A percentile compares a stretch with the other conserved stretches of the same genome.
Conservation (phyloP, 1,140 invertebrate species). For the Ceratitis capitata region DNA sequence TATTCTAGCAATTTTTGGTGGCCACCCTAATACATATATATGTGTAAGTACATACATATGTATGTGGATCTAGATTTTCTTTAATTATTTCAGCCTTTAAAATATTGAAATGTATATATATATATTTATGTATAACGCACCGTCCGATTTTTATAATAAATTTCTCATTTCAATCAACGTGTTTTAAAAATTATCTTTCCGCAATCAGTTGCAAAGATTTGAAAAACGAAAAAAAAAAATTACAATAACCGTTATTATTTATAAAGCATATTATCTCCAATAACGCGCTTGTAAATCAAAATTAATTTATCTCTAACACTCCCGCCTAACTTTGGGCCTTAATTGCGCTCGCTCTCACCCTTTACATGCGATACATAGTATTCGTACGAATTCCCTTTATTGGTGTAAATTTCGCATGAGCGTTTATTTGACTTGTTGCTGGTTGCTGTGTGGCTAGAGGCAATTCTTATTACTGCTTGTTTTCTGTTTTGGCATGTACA, state of each 20-base stretch:
- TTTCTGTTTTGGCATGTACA: not conserved
- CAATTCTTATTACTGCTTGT: too few relatives aligned
- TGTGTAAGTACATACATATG: not conserved
- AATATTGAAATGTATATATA: too few relatives aligned
- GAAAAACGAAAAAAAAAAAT: not conserved
- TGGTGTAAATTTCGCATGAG: not conserved
- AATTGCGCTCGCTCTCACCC: not conserved
- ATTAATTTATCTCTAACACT: not conserved
- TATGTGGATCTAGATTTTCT: not conserved
- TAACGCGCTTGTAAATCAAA: too few relatives aligned
- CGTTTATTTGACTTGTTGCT: not conserved
- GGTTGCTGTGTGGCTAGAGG: too few relatives aligned
- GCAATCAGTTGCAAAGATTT: not conserved
- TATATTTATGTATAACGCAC: too few relatives aligned
- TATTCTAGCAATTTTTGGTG: not conserved
- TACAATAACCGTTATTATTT: not conserved
- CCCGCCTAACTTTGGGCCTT: not conserved
- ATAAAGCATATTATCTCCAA: not conserved
- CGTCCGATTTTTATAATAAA: too few relatives aligned
- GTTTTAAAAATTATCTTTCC: conserved; percentile 1
- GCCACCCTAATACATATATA: not conserved
- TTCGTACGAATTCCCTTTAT: not conserved
- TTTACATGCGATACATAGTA: too few relatives aligned
- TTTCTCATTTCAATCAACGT: not conserved
- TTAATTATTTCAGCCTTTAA: too few relatives aligned